Base-by-base conservation (phyloP, 2,888 invertebrate species). In the Harmothoe impar region DNA sequence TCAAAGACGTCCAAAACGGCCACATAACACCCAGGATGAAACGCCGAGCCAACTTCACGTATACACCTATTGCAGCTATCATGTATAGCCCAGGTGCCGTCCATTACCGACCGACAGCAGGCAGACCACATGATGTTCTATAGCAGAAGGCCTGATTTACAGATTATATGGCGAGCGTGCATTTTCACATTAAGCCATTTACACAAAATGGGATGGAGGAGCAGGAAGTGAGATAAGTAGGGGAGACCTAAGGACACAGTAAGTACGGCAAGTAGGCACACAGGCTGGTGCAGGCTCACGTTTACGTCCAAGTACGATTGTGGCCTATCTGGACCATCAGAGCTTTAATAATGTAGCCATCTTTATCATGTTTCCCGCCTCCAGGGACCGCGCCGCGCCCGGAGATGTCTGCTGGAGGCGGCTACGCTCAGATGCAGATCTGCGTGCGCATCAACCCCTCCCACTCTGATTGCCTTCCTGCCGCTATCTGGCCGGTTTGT, bases 291-390 rank as follows among this genome's bases (percentile, higher is more conserved):
- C 5, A 3, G 43, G 43, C 43, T 10, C 5, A 43, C 43, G 43
- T 43, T 62, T 62, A 15, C 62, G 62, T 62, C 62, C 3, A 62
- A n/a, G 62, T 62, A 62, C n/a, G 62, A 62, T 62, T 62, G 62
- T 62, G n/a, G 62, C 62, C 20, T 62, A 62, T 62, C 62, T 62
- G n/a, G 62, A 72, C 72, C 72, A 72, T 72, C 72, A 72, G 72
- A 25, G 72, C 72, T 29, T 72, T 25, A 72, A 72, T 72, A 25
- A 72, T 72, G 72, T 29, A 72, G 29, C 72, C 25, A 25, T 72
- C 17, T 29, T 29, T 29, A 29, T 29, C 72, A 72, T 72, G 72
- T 72, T 72, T 17, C 72, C 72, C 72, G 31, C 72, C 29, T 72
- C 29, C 72, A 29, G 72, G 29, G 72, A n/a, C 29, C 25, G 3